Percentiles rank a stretch among this genome's conserved stretches.
Evolutionary conservation across 1,140 invertebrate genomes (phyloP).

Genomic region (Drosophila neocordata): DNA sequence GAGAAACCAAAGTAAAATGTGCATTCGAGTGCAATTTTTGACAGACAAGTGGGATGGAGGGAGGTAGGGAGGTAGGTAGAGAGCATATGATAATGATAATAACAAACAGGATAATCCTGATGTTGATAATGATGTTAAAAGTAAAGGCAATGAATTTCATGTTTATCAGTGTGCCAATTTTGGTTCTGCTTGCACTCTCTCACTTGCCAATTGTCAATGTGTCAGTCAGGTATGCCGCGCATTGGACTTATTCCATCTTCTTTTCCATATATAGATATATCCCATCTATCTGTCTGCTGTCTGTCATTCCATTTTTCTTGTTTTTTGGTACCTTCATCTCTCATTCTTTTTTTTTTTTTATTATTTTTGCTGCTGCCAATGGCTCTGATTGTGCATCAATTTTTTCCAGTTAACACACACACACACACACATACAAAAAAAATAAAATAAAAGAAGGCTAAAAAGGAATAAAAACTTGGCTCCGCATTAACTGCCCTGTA

Average conservation of each 20-base stretch:
- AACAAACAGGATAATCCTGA: slow-evolving; percentile 24
- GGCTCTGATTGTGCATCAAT: slow-evolving; percentile 51
- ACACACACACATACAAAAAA: neutral
- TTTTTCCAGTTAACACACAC: slow-evolving; percentile 22
- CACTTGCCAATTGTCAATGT: slow-evolving; percentile 2
- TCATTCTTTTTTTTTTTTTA: slow-evolving; percentile 20
- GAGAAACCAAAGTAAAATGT: slow-evolving; percentile 52
- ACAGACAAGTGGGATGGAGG: slow-evolving; percentile 35
- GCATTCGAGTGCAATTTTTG: slow-evolving; percentile 68
- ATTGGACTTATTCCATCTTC: neutral
- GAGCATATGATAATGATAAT: slow-evolving; percentile 32
- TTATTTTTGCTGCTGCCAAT: slow-evolving; percentile 29
- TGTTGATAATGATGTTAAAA: neutral
- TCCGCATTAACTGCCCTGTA: slow-evolving; percentile 3
- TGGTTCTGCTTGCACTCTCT: neutral
- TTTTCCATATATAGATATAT: neutral
- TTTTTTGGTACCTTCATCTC: no score
- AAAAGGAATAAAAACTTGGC: slow-evolving; percentile 3
- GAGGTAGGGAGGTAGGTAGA: neutral
- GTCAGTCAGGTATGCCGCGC: slow-evolving; percentile 7
- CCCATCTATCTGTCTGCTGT: slow-evolving; percentile 22
- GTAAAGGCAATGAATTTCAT: slow-evolving; percentile 32
- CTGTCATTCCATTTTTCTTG: neutral
- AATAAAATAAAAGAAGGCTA: no score
- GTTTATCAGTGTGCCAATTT: slow-evolving; percentile 35